Evolutionary conservation across 2,888 invertebrate species (phyloP), one percentile per base, ranked within the genome.

Genomic region (Drosophila colorata): DNA sequence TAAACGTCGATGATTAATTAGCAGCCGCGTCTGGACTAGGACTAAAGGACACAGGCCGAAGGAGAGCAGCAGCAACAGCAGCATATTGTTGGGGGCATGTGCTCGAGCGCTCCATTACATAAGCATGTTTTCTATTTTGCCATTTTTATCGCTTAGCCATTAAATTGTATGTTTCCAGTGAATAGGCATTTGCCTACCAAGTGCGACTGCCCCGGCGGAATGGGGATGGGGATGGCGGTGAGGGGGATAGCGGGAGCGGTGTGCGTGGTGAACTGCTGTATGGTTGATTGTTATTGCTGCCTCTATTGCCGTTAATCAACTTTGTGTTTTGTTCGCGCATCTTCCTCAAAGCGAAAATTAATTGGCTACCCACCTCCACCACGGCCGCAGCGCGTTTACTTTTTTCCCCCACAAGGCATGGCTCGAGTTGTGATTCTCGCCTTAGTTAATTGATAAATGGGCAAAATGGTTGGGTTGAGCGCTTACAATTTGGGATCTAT

Each of bases 1-100:
- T 86, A 86, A 86, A 78, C 87, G 82, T 84, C 87, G 78, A 85
- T 85, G 85, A 85, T 85, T 85, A 85, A 85, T 85, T 85, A 86
- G 86, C 76, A 66, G 65, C 48, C 55, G 65, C 74, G 53, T 63
- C 69, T 57, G 57, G 59, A 37, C 65, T 44, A 31, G 37, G 51
- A 38, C 53, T 35, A 31, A 53, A 59, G 59, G 37, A 47, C 52
- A 18, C 40, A 51, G 49, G 52, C 56, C 38, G 23, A 37, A 53
- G 25, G 25, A 18, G 9, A 46, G 31, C 35, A 8, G 9, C 38
- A 38, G 16, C 14, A 14, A 11, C 28, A 43, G 52, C 33, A 41
- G 20, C 28, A 28, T 20, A 44, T 35, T 28, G 51, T 35, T 47
- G 37, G 33, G 28, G 28, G 52, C 38, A 46, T 48, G 20, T 59